A percentile compares a stretch with the other conserved stretches of the same genome.
phyloP scores from a whole-genome alignment of 2,888 invertebrate genomes.

The Siphlonurus alternatus region DNA sequence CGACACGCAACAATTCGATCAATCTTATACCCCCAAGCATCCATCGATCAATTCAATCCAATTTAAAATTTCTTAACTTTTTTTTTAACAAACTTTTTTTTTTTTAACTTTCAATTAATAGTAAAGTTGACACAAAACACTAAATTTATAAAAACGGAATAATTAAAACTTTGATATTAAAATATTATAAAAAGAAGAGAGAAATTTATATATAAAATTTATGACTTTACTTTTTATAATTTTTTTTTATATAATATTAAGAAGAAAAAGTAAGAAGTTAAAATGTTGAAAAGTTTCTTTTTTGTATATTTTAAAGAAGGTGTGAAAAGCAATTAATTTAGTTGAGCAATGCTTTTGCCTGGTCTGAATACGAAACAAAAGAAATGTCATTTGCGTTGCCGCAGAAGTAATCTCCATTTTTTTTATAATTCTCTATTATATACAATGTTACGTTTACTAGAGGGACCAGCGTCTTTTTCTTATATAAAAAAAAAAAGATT shows the following conservation, averaged over 20 bases:
- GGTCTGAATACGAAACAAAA: background rate
- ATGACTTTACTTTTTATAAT: too few species aligned
- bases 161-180: background rate
- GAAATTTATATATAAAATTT: too few species aligned
- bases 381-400: background rate
- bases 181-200: background rate
- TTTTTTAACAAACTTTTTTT: background rate
- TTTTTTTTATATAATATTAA: too few species aligned
- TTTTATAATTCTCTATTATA: background rate
- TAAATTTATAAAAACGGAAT: background rate
- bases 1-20: background rate
- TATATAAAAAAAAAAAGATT: background rate
- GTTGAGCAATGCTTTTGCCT: background rate
- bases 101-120: background rate
- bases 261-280: background rate
- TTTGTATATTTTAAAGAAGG: background rate
- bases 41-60: background rate
- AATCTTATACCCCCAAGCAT: background rate
- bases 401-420: background rate
- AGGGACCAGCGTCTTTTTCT: too few species aligned
- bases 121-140: background rate
- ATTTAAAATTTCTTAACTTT: background rate
- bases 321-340: background rate
- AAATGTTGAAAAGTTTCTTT: background rate
- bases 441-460: too few species aligned